Percentiles rank a stretch among this genome's conserved stretches.
Evolutionary conservation across 2,113 vertebrate species (phyloP).

Genomic region (Trogon surrucura): DNA sequence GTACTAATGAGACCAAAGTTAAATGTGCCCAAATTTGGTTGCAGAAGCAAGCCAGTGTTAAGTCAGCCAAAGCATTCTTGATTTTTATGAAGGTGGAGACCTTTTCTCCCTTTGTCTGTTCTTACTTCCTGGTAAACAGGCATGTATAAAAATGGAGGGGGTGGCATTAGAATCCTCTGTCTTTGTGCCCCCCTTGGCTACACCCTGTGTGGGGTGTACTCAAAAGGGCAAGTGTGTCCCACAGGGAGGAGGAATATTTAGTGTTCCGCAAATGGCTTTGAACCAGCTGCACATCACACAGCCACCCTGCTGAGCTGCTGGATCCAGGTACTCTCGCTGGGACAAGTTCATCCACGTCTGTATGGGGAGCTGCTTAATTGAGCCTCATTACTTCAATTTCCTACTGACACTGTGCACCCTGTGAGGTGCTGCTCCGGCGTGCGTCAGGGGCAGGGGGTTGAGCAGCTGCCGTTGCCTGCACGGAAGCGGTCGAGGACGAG

Average conservation of each 20-base stretch:
- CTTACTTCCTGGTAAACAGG: background rate
- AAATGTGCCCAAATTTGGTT: background rate
- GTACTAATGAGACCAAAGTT: background rate
- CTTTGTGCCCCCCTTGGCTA: background rate
- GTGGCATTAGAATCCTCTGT: background rate
- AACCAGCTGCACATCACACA: constrained; percentile 53
- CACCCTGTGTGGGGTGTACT: background rate
- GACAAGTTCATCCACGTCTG: constrained; percentile 26
- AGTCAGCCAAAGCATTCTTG: background rate
- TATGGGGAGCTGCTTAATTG: constrained; percentile 65
- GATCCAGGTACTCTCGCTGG: constrained; percentile 51
- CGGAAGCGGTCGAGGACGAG: background rate
- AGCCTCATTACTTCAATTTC: constrained; percentile 63
- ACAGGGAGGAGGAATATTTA: constrained; percentile 58
- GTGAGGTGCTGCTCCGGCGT: constrained; percentile 10
- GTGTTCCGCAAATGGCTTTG: constrained; percentile 27
- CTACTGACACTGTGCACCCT: constrained; percentile 32
- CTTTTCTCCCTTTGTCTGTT: background rate
- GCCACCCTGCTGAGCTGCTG: constrained; percentile 49
- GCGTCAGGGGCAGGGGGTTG: constrained; percentile 2
- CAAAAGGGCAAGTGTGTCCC: constrained; percentile 58
- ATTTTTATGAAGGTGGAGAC: background rate
- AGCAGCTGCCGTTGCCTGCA: background rate
- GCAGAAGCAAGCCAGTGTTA: background rate
- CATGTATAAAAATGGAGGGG: background rate